Evolutionary conservation across 2,113 vertebrate genomes (phyloP).

Genomic region (Oryzias melastigma): DNA sequence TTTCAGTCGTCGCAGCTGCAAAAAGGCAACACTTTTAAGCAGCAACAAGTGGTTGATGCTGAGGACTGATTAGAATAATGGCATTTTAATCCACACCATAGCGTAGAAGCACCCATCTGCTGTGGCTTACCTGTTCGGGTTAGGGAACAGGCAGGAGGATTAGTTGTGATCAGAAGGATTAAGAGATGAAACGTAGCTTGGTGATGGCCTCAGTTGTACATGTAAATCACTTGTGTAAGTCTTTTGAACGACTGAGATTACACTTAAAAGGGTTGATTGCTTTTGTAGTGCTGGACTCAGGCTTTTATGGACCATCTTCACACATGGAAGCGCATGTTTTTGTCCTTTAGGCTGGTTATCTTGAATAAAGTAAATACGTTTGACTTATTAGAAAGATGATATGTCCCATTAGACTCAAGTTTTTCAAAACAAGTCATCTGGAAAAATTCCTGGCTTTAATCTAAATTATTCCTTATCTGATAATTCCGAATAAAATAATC

Average conservation of each 20-base stretch:
- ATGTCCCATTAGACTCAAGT: too few species aligned
- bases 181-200: slow-evolving; percentile 45
- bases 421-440: too few species aligned
- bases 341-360: too few species aligned
- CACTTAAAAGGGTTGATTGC: slow-evolving; percentile 8
- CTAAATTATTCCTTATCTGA: not conserved
- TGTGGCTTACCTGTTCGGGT: slow-evolving; percentile 31
- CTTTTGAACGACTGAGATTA: slow-evolving; percentile 38
- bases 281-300: too few species aligned
- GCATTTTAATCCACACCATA: slow-evolving; percentile 47
- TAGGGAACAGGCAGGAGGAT: slow-evolving; percentile 46
- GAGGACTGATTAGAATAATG: slow-evolving; percentile 45
- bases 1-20: too few species aligned
- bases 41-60: slow-evolving; percentile 24
- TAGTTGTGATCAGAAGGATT: slow-evolving; percentile 53
- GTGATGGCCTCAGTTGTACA: slow-evolving; percentile 21
- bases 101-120: slow-evolving; percentile 52
- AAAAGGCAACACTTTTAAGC: too few species aligned
- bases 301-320: too few species aligned
- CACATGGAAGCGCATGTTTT: too few species aligned
- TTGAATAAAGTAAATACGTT: too few species aligned
- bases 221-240: slow-evolving; percentile 35
- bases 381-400: too few species aligned
- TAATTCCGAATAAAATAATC: slow-evolving; percentile 6
- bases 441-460: not conserved